phyloP scores from a whole-genome alignment of 2,113 vertebrate genomes.

The Columba janthina region DNA sequence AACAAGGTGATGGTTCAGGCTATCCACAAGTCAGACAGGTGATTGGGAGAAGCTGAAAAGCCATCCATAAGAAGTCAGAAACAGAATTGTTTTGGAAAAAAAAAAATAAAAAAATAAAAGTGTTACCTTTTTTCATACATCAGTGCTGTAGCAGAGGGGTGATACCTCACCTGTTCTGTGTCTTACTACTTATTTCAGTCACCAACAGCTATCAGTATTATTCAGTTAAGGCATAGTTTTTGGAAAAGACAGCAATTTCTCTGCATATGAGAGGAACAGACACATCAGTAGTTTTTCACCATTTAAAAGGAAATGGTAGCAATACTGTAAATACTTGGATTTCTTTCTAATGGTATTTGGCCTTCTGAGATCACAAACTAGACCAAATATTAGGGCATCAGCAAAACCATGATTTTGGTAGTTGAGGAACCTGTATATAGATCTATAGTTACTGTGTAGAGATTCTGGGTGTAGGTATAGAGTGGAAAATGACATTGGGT shows the following conservation, averaged over 20 bases:
- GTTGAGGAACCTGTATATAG: background rate
- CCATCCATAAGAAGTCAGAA: background rate
- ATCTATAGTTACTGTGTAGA: background rate
- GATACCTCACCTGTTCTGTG: background rate
- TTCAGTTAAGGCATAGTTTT: background rate
- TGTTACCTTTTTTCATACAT: background rate
- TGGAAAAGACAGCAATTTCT: rapidly evolving
- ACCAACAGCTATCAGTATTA: background rate
- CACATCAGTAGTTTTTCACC: background rate
- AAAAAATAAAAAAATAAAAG: background rate
- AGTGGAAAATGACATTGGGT: background rate
- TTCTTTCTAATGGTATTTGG: background rate
- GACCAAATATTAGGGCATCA: background rate
- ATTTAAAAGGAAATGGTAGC: background rate
- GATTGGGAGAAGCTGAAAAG: background rate
- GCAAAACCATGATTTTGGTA: background rate
- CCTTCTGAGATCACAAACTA: background rate
- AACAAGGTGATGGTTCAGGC: background rate
- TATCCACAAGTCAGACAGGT: background rate
- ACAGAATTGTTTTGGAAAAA: background rate
- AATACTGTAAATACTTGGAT: background rate
- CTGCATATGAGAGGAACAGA: background rate
- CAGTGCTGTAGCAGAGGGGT: background rate
- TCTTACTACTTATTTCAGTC: background rate
- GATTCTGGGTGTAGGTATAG: background rate